phyloP scores from a whole-genome alignment of 2,888 invertebrate genomes.

The Microctonus hyperodae region DNA sequence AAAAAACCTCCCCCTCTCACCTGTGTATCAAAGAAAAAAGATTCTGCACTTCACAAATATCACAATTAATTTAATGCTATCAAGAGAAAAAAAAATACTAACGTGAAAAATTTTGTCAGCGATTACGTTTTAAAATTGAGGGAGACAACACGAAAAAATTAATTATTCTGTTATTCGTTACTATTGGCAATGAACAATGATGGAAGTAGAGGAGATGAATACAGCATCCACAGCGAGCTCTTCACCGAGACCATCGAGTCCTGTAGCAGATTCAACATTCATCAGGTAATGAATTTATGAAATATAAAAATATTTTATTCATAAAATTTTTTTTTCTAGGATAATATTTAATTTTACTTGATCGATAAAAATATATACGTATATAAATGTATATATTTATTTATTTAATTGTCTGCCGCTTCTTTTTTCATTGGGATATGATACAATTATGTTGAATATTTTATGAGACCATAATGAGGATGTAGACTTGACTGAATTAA shows the following conservation, averaged over 20 bases:
- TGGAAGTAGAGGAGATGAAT: conserved; percentile 61
- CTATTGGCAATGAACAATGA: conserved; percentile 59
- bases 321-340: not conserved
- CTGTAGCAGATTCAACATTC: conserved; percentile 59
- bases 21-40: conserved; percentile 19
- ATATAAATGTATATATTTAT: not conserved
- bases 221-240: conserved; percentile 60
- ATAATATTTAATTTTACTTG: not conserved
- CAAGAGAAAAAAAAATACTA: not conserved
- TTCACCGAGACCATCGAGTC: conserved; percentile 61
- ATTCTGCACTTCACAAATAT: not conserved
- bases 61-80: not conserved
- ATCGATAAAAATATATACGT: not conserved
- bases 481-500: too few relatives aligned
- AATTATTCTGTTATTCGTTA: conserved; percentile 13
- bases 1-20: conserved; percentile 32
- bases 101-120: conserved; percentile 20
- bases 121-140: not conserved
- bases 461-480: too few relatives aligned
- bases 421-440: not conserved
- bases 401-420: not conserved
- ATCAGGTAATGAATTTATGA: conserved; percentile 53
- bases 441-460: not conserved
- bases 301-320: not conserved
- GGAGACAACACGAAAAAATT: not conserved